Base-by-base conservation (phyloP, 2,888 invertebrate genomes). In the Melanostoma scalare region DNA sequence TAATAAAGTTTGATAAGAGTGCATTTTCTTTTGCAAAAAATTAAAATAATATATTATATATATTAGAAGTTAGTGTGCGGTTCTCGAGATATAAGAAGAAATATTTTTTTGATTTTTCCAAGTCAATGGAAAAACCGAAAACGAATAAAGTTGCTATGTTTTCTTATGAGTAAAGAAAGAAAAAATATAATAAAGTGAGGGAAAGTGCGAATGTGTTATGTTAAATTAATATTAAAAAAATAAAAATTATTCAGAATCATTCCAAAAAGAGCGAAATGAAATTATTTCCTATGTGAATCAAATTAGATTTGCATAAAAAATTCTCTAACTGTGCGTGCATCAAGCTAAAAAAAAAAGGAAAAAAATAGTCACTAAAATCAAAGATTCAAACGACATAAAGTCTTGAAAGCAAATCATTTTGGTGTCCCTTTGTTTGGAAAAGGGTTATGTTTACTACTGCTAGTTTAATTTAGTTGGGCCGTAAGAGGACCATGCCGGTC, bases 401-500 rank as follows among this genome's bases (percentile, higher is more conserved):
- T 20, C n/a, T n/a, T n/a, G n/a, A n/a, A n/a, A n/a, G n/a, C n/a
- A n/a, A n/a, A n/a, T n/a, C 20, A 63, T 63, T 63, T 63, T 61
- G 52, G 20, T 40, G 72, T 71, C 67, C 80, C 76, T 55, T 73
- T 69, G 69, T 8, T 52, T 85, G 77, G 69, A 50, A 69, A 85
- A 80, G 85, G 86, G 84, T 87, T 85, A 87, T 86, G 87, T 81
- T 63, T 85, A 85, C 86, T 80, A 65, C 85, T 79, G 84, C 86
- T 81, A 82, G 86, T 86, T 85, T 86, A 72, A 86, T 86, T 85
- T 76, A 85, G 85, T 85, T 69, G 89, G 89, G 89, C 89, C 89
- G 87, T 86, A 87, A 87, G 89, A 88, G 90, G 92, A 92, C 90
- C 91, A 93, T 93, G 93, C 93, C 93, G 92, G 93, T 93, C 92